phyloP scores from a whole-genome alignment of 2,797 vertebrate genomes.

The Adrianichthys oophorus region DNA sequence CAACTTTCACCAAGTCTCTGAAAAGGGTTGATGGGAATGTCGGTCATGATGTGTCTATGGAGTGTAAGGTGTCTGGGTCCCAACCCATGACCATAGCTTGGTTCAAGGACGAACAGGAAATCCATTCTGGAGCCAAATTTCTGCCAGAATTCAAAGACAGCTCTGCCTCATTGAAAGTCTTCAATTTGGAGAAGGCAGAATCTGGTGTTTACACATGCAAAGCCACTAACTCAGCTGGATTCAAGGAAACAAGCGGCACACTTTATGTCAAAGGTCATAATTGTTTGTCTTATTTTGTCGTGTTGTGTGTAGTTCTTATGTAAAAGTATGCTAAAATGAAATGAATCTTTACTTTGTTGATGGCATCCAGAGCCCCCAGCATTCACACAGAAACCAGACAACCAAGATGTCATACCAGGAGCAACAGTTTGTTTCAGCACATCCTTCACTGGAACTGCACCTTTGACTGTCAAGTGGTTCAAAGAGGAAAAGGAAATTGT shows the following conservation, averaged over 20 bases:
- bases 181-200: conserved; percentile 82
- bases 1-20: conserved; percentile 91
- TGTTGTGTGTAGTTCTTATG: conserved; percentile 1
- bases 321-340: conserved; percentile 43
- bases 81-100: conserved; percentile 92
- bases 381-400: conserved; percentile 86
- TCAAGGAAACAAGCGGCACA: conserved; percentile 90
- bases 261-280: conserved; percentile 93
- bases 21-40: conserved; percentile 89
- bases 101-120: conserved; percentile 92
- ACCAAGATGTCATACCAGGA: conserved; percentile 88
- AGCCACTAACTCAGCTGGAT: conserved; percentile 92
- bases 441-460: conserved; percentile 89
- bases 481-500: conserved; percentile 87
- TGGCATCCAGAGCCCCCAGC: conserved; percentile 87
- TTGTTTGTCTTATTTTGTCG: conserved; percentile 6
- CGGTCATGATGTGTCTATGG: conserved; percentile 79
- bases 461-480: conserved; percentile 90
- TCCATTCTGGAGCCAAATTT: conserved; percentile 82
- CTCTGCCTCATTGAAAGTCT: conserved; percentile 86
- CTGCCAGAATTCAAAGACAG: conserved; percentile 87
- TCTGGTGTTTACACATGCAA: conserved; percentile 92
- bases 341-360: conserved; percentile 41
- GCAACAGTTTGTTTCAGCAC: conserved; percentile 86
- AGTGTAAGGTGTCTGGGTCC: conserved; percentile 94